A percentile compares a stretch with the other conserved stretches of the same genome.
Evolutionary conservation across 2,888 invertebrate species (phyloP).

Genomic region (Ormyrus nitidulus): DNA sequence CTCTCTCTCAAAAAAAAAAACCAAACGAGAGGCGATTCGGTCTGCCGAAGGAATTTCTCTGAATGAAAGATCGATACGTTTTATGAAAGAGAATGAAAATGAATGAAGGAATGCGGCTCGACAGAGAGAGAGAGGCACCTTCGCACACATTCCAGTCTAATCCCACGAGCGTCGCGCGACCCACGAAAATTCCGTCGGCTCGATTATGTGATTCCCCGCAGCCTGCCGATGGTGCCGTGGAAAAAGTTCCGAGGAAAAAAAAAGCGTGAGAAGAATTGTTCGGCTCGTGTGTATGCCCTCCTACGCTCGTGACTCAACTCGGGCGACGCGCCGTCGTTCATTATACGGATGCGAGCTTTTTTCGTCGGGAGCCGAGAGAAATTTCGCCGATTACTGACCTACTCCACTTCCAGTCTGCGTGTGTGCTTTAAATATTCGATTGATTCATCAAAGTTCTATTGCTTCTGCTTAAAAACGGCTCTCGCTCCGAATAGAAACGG

Average conservation of each 20-base stretch:
- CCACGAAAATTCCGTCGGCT: constrained; percentile 55
- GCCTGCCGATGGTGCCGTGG: neutral
- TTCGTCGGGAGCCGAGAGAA: constrained; percentile 36
- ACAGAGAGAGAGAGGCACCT: constrained; percentile 45
- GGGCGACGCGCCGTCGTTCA: constrained; percentile 56
- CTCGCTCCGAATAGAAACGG: no score
- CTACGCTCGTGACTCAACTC: constrained; percentile 67
- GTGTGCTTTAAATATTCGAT: no score
- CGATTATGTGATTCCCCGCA: constrained; percentile 32
- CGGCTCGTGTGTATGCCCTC: neutral
- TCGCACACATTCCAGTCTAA: constrained; percentile 71
- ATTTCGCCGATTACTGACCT: constrained; percentile 45
- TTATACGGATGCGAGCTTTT: constrained; percentile 26
- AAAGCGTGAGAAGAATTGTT: neutral
- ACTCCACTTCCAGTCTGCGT: constrained; percentile 23
- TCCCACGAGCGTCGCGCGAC: constrained; percentile 59
- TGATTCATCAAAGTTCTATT: no score
- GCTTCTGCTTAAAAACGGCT: no score
- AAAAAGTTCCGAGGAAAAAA: constrained; percentile 1
- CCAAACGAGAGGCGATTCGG: neutral
- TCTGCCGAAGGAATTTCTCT: constrained; percentile 35
- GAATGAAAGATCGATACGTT: constrained; percentile 50
- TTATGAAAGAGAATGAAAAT: constrained; percentile 54
- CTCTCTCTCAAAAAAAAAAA: neutral
- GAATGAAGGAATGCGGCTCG: constrained; percentile 52